phyloP scores from a whole-genome alignment of 2,113 vertebrate genomes.

The Callipepla squamata region DNA sequence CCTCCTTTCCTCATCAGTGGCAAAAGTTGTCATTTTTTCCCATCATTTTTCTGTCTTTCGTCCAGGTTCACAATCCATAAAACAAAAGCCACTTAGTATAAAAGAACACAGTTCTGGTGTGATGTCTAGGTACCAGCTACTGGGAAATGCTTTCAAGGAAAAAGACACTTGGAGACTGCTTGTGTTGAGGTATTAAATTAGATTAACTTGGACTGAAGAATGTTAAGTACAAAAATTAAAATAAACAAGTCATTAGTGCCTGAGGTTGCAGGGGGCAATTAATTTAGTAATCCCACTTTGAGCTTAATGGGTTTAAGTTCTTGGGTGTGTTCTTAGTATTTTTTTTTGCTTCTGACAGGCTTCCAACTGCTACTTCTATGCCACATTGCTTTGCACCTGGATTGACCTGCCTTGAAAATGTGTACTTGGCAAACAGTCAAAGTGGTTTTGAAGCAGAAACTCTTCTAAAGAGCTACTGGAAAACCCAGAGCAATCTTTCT shows the following conservation, averaged over 20 bases:
- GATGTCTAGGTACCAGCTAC: not conserved
- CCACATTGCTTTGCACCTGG: conserved; percentile 19
- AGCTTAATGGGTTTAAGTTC: not conserved
- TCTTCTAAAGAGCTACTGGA: not conserved
- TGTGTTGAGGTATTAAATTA: not conserved
- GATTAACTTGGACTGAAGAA: not conserved
- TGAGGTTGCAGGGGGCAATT: conserved; percentile 1
- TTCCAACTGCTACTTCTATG: not conserved
- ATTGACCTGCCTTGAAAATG: conserved; percentile 7
- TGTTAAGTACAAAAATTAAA: conserved; percentile 10
- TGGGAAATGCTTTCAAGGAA: not conserved
- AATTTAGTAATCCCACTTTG: not conserved
- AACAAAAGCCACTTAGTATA: not conserved
- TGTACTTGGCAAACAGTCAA: conserved; percentile 7
- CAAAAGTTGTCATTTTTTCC: not conserved
- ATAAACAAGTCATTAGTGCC: conserved; percentile 9
- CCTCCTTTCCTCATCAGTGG: not conserved
- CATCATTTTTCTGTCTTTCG: not conserved
- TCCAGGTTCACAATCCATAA: not conserved
- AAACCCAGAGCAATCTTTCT: not conserved
- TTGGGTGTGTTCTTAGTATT: not conserved
- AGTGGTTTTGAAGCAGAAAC: not conserved
- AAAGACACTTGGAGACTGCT: not conserved
- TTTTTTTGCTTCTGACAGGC: not conserved
- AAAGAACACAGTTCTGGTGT: not conserved